Evolutionary conservation across 2,797 vertebrate genomes (phyloP), one percentile per base, ranked within the genome.

Genomic region (Cheirogaleus major): DNA sequence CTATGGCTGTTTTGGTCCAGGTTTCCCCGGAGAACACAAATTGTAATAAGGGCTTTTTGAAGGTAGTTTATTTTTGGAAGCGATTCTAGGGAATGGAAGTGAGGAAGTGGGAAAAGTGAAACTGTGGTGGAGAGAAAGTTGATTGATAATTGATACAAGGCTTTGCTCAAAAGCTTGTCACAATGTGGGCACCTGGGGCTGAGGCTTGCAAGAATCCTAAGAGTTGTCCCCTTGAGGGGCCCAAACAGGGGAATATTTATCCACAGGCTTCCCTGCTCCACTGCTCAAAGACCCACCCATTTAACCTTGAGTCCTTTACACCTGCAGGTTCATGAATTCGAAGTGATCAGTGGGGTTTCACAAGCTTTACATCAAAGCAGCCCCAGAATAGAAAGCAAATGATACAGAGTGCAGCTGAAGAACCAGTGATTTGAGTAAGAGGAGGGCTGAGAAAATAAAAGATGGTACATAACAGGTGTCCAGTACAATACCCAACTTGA

Each of bases 381-480:
- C 30, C 27, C 5, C 12, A 72, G 20, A 8, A 65, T n/a, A 82
- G 20, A 96, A 86, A n/a, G 48, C 20, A 83, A 84, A 25, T n/a
- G 0, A 38, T 22, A 11, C 13, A 35, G 15, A 50, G 25, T 4
- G 12, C 4, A 57, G 0, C 0, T 3, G 12, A 55, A 83, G 25
- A 18, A 86, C 10, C n/a, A 59, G 23, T 18, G 12, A 61, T 48
- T 70, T 35, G 30, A 76, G 32, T 30, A 9, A 22, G 41, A 17
- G 0, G 11, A 11, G 23, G 20, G n/a, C 30, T 73, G 25, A 63
- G 30, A 79, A 93, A 48, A 43, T 7, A 63, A 30, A 27, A 57
- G n/a, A n/a, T 7, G 3, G 17, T 15, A 2, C 7, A 17, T 1
- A 48, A 61, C 2, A 73, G 1, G 1, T 18, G 10, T 15, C 22